Base-by-base conservation (phyloP, 1,140 invertebrate genomes). In the Drosophila asahinai region DNA sequence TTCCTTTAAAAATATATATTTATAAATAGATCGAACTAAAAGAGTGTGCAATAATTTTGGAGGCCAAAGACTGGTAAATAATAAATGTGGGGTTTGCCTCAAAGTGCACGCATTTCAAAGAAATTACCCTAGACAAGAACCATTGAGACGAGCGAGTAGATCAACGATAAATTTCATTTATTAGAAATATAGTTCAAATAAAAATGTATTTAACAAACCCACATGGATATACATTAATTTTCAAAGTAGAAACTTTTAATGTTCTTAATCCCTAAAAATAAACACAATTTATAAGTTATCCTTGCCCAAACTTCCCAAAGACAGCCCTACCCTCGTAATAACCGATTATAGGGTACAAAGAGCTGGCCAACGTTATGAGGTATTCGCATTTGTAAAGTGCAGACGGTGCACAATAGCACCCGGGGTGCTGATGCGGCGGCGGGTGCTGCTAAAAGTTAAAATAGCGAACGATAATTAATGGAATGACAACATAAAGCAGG, bases 391-490 rank as follows among this genome's bases (percentile, higher is more conserved):
- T 87, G 83, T 62, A 90, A 89, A 89, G 73, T 90, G 86, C 84
- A 89, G 84, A 87, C 76, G 72, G 63, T 76, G 77, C 71, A 80
- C 77, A 87, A 64, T 48, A 48, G 58, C 33, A 40, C 54, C 54
- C 54, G 19, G 54, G 36, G 54, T 22, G 3, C 54, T 40, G 43
- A 17, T 27, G 77, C 54, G 63, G 49, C 33, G 52, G 48, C 19
- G 72, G 63, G 79, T 75, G 67, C 83, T 76, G 86, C 84, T 89
- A 89, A 87, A 87, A 89, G 86, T 89, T 89, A 90, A 89, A 89
- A 89, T 90, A 89, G 89, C 86, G 81, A 89, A 84, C 86, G 86
- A 89, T 89, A 89, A 89, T 89, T 89, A 89, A 89, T 89, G 86
- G 86, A 90, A 89, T 90, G 86, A 90, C 86, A 89, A 89, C 86